Percentiles rank a stretch among this genome's conserved stretches.
Conservation (phyloP, 2,888 invertebrate genomes). For the Platycheirus rosarum region DNA sequence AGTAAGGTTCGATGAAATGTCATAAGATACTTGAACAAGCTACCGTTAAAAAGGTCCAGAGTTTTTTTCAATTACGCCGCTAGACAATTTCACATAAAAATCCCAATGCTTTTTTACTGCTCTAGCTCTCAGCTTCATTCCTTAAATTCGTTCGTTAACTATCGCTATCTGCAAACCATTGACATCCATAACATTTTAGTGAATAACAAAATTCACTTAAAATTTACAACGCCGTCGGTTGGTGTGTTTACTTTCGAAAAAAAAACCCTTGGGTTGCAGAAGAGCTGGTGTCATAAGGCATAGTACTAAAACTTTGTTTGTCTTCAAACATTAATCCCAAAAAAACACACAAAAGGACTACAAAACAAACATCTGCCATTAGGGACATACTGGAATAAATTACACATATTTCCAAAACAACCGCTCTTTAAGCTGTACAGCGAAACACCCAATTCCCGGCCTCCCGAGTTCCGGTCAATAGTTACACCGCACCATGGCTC, state of each 20-base stretch:
- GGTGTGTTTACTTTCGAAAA: constrained; percentile 20
- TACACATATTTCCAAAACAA: constrained; percentile 52
- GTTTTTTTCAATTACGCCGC: too few species aligned
- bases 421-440: constrained; percentile 12
- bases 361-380: constrained; percentile 64
- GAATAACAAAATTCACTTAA: constrained; percentile 12
- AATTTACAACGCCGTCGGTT: neutral
- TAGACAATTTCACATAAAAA: too few species aligned
- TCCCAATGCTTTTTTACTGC: too few species aligned
- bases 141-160: too few species aligned
- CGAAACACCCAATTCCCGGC: constrained; percentile 24
- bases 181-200: neutral
- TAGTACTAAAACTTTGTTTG: constrained; percentile 30
- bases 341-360: constrained; percentile 10
- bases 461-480: constrained; percentile 16
- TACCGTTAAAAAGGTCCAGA: too few species aligned
- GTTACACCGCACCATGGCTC: too few species aligned
- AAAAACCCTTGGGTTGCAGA: neutral
- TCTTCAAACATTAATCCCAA: neutral
- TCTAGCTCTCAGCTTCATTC: too few species aligned
- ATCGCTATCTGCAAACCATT: too few species aligned
- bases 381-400: constrained; percentile 64
- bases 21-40: too few species aligned
- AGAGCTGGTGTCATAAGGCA: constrained; percentile 34
- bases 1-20: too few species aligned